Evolutionary conservation across 2,888 invertebrate species (phyloP), one percentile per base, ranked within the genome.

Genomic region (Drosophila macrospina): DNA sequence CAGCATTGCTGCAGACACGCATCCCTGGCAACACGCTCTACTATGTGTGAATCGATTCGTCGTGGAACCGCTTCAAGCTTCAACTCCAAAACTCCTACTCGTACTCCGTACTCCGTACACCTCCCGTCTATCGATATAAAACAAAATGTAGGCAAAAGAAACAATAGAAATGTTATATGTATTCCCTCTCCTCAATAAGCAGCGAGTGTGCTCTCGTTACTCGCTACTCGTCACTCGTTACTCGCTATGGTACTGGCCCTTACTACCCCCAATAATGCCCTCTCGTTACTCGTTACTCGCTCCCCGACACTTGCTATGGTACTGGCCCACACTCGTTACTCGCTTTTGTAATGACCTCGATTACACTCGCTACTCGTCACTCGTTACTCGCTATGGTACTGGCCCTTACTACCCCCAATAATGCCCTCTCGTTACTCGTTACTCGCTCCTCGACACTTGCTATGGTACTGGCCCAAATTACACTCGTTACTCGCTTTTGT

Each of bases 1-100:
- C 80, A 67, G 76, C 81, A 63, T 76, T 91, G 62, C 80, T 90
- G 60, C 90, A 91, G 83, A 67, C 91, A 72, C 90, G 90, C 74
- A 88, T 91, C 57, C 91, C 90, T 44, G 90, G 90, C 85, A 91
- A 78, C 71, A 90, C 91, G 75, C 82, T 90, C 78, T 91, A 91
- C 80, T 90, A 91, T 86, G 91, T 90, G 75, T 91, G 81, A 89
- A 56, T 39, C 41, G 8, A 28, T 37, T 32, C 56, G 24, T 41
- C 24, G 16, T 32, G 39, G 52, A 41, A 52, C 37, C 42, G 55
- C 44, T 55, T n/a, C 60, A 54, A 59, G 34, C 30, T 39, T 47
- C 66, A 44, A 36, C 48, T 34, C 24, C 34, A 34, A 24, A 37
- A n/a, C 26, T 51, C 24, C 26, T 51, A 13, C 13, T 24, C 44